phyloP scores from a whole-genome alignment of 2,888 invertebrate genomes.

The Lithophane ornitopus region DNA sequence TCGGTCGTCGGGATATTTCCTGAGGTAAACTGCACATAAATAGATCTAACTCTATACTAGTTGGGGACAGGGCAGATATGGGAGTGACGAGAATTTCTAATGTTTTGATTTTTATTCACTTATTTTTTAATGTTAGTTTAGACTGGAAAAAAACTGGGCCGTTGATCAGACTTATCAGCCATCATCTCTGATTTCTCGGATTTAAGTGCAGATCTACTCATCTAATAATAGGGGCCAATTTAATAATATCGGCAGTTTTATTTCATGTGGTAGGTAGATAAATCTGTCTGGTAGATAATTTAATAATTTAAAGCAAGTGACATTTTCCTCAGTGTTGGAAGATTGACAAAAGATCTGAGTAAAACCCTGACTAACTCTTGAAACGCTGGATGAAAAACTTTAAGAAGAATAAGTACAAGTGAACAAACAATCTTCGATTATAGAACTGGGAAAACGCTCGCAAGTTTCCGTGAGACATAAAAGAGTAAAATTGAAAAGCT shows the following conservation, averaged over 20 bases:
- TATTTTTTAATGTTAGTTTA: background rate
- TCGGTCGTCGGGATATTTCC: constrained; percentile 73
- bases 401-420: constrained; percentile 38
- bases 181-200: background rate
- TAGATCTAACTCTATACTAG: constrained; percentile 38
- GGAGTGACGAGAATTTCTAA: background rate
- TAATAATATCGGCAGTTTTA: background rate
- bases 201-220: background rate
- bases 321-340: background rate
- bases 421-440: constrained; percentile 52
- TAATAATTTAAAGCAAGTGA: background rate
- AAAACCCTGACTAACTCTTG: constrained; percentile 24
- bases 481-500: constrained; percentile 69
- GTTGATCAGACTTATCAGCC: background rate
- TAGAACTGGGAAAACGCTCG: constrained; percentile 41
- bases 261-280: too few relatives aligned
- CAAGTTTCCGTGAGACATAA: constrained; percentile 49
- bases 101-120: background rate
- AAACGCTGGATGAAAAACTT: constrained; percentile 44
- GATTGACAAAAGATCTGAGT: constrained; percentile 12
- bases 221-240: background rate
- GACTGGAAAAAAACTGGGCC: background rate
- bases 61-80: background rate
- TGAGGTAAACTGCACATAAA: constrained; percentile 70
- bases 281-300: background rate